Percentiles rank a stretch among this genome's conserved stretches.
Evolutionary conservation across 2,113 vertebrate genomes (phyloP).

Genomic region (Sitta europaea): DNA sequence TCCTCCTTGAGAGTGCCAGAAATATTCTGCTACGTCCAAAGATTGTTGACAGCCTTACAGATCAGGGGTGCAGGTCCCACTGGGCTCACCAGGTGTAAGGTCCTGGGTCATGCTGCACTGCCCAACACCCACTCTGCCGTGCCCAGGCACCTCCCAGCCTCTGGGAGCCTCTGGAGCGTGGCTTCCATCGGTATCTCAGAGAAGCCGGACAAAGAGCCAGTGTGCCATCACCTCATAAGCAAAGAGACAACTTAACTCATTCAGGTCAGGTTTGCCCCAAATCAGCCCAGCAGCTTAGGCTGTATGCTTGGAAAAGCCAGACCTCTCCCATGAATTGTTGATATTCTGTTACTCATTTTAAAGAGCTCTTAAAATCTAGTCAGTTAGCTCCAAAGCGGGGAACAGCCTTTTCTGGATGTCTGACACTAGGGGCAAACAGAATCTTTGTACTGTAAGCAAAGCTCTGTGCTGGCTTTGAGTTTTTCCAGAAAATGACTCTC

Average conservation of each 20-base stretch:
- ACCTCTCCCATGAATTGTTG: fast-evolving
- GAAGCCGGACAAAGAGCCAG: neutral
- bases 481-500: neutral
- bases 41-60: neutral
- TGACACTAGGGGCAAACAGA: neutral
- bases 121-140: fast-evolving
- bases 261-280: neutral
- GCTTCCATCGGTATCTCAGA: neutral
- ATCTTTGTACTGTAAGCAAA: neutral
- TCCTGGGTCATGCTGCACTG: fast-evolving
- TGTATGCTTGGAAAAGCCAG: neutral
- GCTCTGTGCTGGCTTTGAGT: neutral
- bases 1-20: neutral
- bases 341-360: neutral
- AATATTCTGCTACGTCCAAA: neutral
- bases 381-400: neutral
- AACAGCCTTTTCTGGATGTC: neutral
- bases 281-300: neutral
- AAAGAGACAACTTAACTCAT: neutral
- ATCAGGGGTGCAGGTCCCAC: neutral
- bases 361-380: neutral
- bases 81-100: fast-evolving
- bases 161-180: fast-evolving
- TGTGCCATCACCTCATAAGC: fast-evolving
- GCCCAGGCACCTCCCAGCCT: fast-evolving